Base-by-base conservation (phyloP, 1,140 invertebrate genomes). In the Meloidogyne floridensis region DNA sequence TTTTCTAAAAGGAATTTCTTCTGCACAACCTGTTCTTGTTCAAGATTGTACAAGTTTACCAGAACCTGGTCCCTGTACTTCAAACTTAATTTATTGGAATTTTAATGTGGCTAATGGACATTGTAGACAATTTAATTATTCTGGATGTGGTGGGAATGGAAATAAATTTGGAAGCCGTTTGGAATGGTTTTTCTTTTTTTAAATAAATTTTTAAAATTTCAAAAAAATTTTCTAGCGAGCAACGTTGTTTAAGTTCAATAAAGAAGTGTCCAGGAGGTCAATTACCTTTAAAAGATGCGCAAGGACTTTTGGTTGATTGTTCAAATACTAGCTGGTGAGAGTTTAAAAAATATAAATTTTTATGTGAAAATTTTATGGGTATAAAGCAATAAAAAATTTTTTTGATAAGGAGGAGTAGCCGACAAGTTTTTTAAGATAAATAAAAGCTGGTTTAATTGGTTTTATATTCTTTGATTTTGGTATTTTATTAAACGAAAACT, bases 121-220 rank as follows among this genome's bases (percentile, higher is more conserved):
- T 8, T 89, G 87, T 81, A 80, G 79, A 42, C 47, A 72, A 53
- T 88, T 87, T 79, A 80, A 73, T 42, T 88, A 87, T 59, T 88
- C 88, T 54, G 91, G 91, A 51, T 91, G 91, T 82, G 87, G 86
- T 18, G 90, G 90, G 65, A 91, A 91, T 78, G 90, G 83, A 10
- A 91, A 91, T 84, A 90, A 90, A 72, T 91, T 90, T 83, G 78
- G 81, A 13, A 87, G 80, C 18, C 72, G 85, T 54, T 78, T 77
- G 11, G 83, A 84, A 65, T 91, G 91, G 70, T 65, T 18, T 20
- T 10, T 56, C 11, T n/a, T 20, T 32, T 56, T 75, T 75, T 32
- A 32, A 32, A 32, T 32, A 32, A 75, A 51, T 42, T 75, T 13
- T 13, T 75, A 9, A 18, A 10, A 32, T 10, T 32, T 32, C 32